phyloP scores from a whole-genome alignment of 2,797 vertebrate species.

The Cryptoprocta ferox region DNA sequence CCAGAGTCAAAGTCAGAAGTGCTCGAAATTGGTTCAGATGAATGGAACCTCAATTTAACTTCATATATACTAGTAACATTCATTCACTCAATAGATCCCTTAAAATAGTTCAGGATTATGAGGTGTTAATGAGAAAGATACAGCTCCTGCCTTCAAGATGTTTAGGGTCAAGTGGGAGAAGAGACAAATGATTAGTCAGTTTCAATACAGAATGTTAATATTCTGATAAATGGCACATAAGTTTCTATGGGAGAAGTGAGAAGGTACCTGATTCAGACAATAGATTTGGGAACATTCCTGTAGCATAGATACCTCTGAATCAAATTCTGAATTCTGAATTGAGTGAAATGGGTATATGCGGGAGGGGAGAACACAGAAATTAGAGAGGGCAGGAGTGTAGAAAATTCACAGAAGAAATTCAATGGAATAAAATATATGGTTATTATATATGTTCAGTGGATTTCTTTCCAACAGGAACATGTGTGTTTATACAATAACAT shows the following conservation, averaged over 20 bases:
- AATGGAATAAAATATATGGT: background rate
- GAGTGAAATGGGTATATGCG: background rate
- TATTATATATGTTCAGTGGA: background rate
- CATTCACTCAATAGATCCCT: background rate
- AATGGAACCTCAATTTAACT: background rate
- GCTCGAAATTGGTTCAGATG: background rate
- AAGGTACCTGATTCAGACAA: background rate
- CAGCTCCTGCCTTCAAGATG: background rate
- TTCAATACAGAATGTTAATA: background rate
- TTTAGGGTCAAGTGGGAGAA: background rate
- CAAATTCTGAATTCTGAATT: background rate
- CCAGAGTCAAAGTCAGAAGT: background rate
- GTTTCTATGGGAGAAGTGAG: background rate
- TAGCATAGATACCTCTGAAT: background rate
- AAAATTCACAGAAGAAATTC: background rate
- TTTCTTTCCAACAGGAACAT: background rate
- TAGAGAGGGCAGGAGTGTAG: background rate
- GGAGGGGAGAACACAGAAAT: background rate
- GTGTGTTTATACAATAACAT: background rate
- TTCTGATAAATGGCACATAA: background rate
- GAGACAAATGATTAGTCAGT: background rate
- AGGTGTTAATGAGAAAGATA: background rate
- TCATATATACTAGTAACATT: background rate
- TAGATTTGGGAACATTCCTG: background rate
- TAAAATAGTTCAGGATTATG: background rate